Evolutionary conservation across 2,888 invertebrate genomes (phyloP), one percentile per base, ranked within the genome.

Genomic region (Ferrisia virgata): DNA sequence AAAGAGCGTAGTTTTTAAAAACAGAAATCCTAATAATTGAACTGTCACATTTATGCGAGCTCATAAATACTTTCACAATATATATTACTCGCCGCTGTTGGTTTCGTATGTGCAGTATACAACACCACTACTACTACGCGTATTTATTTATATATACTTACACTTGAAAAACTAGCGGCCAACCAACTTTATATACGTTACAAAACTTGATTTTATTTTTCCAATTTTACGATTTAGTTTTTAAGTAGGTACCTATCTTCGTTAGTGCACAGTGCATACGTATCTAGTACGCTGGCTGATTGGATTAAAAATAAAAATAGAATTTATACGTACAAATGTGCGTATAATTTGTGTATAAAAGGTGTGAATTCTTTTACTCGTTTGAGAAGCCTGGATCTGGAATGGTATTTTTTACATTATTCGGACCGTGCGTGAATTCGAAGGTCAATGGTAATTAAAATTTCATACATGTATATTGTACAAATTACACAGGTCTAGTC

Each of bases 1-100:
- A 72, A 72, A 31, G n/a, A 3, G 33, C 15, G 4, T 33, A 31
- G 72, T 72, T 72, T 72, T 72, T 28, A 72, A 72, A 72, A 72
- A 36, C 72, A 36, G 33, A 72, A 72, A 72, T 33, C 18, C 72
- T 72, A 72, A 72, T 72, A 72, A 72, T 72, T 72, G 72, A 72
- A 72, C 72, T 72, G 72, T 72, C 72, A 72, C 72, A 72, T 72
- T 72, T 72, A 72, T 72, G 72, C 72, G 72, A 72, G 72, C 72
- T 36, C 72, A 18, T 72, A 72, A 72, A 72, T 72, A 72, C 72
- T 72, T 72, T 33, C 33, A 18, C 72, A 9, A 72, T 72, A 72
- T 40, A 13, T 72, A 33, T 36, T 72, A 33, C 72, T 25, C 58
- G 58, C 58, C 58, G 8, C 28, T 25, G n/a, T n/a, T n/a, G n/a